Evolutionary conservation across 92 coral and sea anemone species (phyloP).

Genomic region (Metridium senile): DNA sequence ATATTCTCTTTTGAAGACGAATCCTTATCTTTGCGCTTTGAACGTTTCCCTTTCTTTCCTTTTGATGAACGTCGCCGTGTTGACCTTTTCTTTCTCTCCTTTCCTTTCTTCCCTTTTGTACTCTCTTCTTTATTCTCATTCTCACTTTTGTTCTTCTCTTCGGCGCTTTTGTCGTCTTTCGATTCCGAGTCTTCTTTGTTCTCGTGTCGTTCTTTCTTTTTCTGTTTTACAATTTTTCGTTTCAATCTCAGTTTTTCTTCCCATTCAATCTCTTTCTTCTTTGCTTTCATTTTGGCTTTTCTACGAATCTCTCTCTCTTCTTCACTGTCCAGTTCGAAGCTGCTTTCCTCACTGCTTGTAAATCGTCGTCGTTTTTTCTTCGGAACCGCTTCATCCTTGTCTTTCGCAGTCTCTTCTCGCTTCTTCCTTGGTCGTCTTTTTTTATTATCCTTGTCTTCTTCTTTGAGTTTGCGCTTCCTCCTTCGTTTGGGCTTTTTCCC

Average conservation of each 20-base stretch:
- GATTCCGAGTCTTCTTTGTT: not conserved
- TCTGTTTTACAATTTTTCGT: slow-evolving; percentile 4
- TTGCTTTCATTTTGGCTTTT: slow-evolving; percentile 12
- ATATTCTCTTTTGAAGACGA: not conserved
- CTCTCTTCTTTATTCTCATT: not conserved
- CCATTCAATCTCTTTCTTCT: slow-evolving; percentile 13
- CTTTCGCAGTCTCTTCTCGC: not conserved
- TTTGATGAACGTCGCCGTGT: not conserved
- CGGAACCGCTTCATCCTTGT: not conserved
- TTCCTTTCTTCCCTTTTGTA: not conserved
- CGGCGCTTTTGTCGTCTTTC: not conserved
- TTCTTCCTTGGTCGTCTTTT: not conserved
- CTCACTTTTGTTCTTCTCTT: not conserved
- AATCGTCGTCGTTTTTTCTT: not conserved
- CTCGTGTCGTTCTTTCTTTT: not conserved
- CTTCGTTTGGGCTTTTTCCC: not conserved
- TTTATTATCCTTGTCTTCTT: not conserved
- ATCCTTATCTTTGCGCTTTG: not conserved
- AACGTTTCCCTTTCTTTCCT: not conserved
- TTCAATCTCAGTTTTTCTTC: slow-evolving; percentile 11
- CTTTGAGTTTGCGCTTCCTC: not conserved
- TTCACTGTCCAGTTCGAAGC: slow-evolving; percentile 14
- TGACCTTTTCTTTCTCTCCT: not conserved
- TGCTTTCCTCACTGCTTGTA: not conserved
- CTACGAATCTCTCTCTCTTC: slow-evolving; percentile 14